Percentiles rank a stretch among this genome's conserved stretches.
Evolutionary conservation across 2,113 vertebrate genomes (phyloP).

Genomic region (Myotis lucifugus): DNA sequence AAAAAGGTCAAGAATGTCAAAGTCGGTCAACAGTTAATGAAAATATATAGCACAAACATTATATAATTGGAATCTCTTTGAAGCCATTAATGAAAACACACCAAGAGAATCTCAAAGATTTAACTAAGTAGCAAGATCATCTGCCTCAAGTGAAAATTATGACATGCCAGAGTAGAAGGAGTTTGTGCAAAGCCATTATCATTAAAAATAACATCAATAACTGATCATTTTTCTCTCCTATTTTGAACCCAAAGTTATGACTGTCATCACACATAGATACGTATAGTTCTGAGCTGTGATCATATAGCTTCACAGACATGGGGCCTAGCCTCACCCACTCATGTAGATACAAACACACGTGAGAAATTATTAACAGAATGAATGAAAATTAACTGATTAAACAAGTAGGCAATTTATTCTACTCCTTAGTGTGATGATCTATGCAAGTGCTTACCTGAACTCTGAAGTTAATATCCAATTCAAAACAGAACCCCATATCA

Average conservation of each 20-base stretch:
- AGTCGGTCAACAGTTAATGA: conserved; percentile 41
- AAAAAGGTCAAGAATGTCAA: conserved; percentile 37
- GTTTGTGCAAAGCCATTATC: neutral
- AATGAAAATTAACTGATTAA: neutral
- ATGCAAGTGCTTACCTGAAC: neutral
- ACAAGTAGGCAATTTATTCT: neutral
- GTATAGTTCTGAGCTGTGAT: neutral
- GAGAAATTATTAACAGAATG: neutral
- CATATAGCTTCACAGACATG: neutral
- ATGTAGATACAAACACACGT: neutral
- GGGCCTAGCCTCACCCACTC: neutral
- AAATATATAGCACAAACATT: neutral
- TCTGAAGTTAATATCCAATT: neutral
- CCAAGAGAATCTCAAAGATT: neutral
- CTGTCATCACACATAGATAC: neutral
- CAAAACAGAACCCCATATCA: neutral
- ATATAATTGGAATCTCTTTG: conserved; percentile 15
- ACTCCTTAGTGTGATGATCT: neutral
- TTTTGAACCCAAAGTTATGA: neutral
- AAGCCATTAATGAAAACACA: conserved; percentile 12
- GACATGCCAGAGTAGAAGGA: neutral
- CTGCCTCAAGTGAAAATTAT: neutral
- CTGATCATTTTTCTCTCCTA: neutral
- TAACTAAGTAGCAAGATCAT: conserved; percentile 32
- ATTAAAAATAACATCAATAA: neutral